Evolutionary conservation across 2,888 invertebrate genomes (phyloP), one percentile per base, ranked within the genome.

Genomic region (Hypselothyrea guttata): DNA sequence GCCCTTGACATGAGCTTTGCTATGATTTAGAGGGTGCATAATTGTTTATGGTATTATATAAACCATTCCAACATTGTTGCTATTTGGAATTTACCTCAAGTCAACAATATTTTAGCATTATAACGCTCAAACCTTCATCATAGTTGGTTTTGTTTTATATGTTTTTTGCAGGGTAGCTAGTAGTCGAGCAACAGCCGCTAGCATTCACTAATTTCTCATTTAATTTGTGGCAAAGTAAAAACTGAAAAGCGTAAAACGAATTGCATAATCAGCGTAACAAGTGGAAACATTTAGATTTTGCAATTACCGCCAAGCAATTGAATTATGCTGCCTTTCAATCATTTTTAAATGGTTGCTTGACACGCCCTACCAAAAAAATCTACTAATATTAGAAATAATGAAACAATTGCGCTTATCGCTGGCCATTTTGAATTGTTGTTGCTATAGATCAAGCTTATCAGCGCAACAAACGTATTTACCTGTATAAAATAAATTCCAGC

Each of bases 381-480:
- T 22, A 2, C 2, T 22, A 37, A 4, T 13, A 7, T 18, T n/a
- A n/a, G n/a, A 16, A 2, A 1, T 11, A 38, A n/a, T 5, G 18
- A 7, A 9, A 22, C 12, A 69, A 53, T 60, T 63, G 33, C 31
- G 42, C 76, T 77, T 84, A 77, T 84, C 84, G 76, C 48, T 2
- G 38, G 35, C 60, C 66, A 76, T 71, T 81, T 81, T 51, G 59
- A 81, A 67, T 67, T 56, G 30, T 60, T 55, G 35, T 41, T 49
- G 38, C 71, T 56, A 82, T 84, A 78, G 83, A 79, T 84, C 85
- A 84, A 70, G 73, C 83, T 84, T 83, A 83, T 84, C 79, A 63
- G 78, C 82, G 65, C 61, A 58, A 63, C 77, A 65, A 77, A 84
- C 51, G 71, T 66, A 84, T 84, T 77, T 77, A 61, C 82, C 82